Base-by-base conservation (phyloP, 1,140 invertebrate genomes). In the Dinoponera quadriceps region DNA sequence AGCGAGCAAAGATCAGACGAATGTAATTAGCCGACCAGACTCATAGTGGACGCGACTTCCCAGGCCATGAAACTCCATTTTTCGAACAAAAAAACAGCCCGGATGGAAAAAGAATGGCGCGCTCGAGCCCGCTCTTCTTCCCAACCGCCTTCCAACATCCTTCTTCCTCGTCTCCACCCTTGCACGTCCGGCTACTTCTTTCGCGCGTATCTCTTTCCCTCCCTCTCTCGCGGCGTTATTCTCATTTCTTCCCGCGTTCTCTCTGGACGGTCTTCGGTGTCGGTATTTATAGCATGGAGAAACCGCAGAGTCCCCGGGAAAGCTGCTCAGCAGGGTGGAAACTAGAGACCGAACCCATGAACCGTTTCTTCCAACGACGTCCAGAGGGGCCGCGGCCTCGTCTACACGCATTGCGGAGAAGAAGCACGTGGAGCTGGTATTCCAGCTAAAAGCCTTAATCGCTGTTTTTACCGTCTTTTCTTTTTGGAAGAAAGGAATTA, bases 241-340 rank as follows among this genome's bases (percentile, higher is more conserved):
- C 33, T 20, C 33, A 16, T 44, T 72, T 85, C 74, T 81, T 60
- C 29, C 29, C 83, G 16, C 18, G 29, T 74, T 63, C 80, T 38
- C 59, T 82, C 72, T 13, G 18, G 27, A 49, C 25, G 27, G 22
- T 38, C 18, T 74, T 68, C 86, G 66, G 86, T 91, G 90, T 91
- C 85, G 73, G 88, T 91, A 91, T 91, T 91, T 91, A 91, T 91
- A 87, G 83, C 86, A 51, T 59, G 18, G 83, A 87, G 84, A 82
- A 88, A 86, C 83, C 86, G 71, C 88, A 88, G 86, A 87, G 69
- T 82, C 75, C 57, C 68, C 60, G 83, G 60, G 77, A 85, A 88
- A 87, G 73, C 88, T 83, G 88, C 84, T 81, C 89, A 84, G 77
- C 85, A 68, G 84, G 85, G 81, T 86, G 85, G 89, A 91, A 91